These are phyloP conservation scores for Hedya salicella DNA, from an alignment of 2,888 invertebrate genomes.

Conservation along the genomic window DNA sequence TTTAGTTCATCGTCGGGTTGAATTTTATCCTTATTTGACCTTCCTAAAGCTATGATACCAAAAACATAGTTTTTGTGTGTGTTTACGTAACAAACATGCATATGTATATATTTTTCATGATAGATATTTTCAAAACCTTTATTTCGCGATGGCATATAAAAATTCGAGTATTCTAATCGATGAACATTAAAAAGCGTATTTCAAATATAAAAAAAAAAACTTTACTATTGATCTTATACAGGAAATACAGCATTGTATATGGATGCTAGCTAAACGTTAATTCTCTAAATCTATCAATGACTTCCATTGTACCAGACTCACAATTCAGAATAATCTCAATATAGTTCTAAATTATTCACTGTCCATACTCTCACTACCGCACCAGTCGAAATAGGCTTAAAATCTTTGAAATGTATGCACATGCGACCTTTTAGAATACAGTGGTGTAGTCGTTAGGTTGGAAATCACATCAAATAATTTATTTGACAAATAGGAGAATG, in stretches of 20 bases:
- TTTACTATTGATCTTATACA: no score
- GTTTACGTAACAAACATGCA: no score
- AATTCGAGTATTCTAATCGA: no score
- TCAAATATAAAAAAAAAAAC: neutral
- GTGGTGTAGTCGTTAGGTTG: slow-evolving; percentile 6
- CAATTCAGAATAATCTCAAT: slow-evolving; percentile 17
- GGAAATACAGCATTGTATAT: no score
- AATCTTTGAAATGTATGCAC: neutral
- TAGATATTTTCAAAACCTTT: no score
- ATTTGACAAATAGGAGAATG: slow-evolving; percentile 41
- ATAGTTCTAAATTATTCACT: slow-evolving; percentile 29
- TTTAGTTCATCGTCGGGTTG: no score
- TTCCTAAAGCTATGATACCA: no score
- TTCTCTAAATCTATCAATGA: slow-evolving; percentile 15
- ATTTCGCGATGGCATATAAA: no score
- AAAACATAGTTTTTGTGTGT: no score
- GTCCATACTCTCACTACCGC: neutral
- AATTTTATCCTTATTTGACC: no score
- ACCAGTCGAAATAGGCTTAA: neutral
- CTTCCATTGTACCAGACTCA: slow-evolving; percentile 20
- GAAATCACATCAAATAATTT: slow-evolving; percentile 38
- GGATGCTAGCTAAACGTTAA: neutral
- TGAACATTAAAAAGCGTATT: no score
- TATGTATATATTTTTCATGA: no score
- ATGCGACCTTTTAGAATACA: neutral